phyloP scores from a whole-genome alignment of 2,113 vertebrate species.

The Callospermophilus lateralis region DNA sequence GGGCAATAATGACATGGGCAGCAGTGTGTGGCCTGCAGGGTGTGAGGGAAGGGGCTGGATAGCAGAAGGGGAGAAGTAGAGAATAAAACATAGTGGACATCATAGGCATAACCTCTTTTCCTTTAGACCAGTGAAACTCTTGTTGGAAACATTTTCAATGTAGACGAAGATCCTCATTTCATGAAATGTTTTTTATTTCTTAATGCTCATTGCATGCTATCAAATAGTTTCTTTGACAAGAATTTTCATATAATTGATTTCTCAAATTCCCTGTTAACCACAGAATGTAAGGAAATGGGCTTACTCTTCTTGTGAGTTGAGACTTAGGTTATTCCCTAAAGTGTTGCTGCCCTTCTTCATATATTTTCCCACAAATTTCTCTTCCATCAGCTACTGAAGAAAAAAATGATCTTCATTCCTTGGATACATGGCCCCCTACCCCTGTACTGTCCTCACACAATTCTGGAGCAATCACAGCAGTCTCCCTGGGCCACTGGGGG shows the following conservation, averaged over 20 bases:
- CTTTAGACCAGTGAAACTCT: not conserved
- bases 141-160: not conserved
- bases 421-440: accelerated
- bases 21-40: too few relatives aligned
- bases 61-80: not conserved
- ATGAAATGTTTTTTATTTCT: not conserved
- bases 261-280: not conserved
- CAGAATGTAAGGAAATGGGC: not conserved
- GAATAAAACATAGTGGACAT: not conserved
- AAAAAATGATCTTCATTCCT: not conserved
- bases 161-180: not conserved
- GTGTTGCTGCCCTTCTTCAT: not conserved
- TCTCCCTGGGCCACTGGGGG: not conserved
- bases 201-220: not conserved
- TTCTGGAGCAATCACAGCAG: not conserved
- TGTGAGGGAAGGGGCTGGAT: too few relatives aligned
- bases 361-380: not conserved
- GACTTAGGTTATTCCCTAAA: not conserved
- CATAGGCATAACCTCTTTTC: accelerated
- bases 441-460: accelerated
- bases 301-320: not conserved
- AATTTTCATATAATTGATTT: not conserved
- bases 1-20: not conserved
- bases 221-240: not conserved
- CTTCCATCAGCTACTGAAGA: not conserved